These are phyloP conservation scores for Odocoileus virginianus DNA, from an alignment of 2,113 vertebrate species.

Conservation along the genomic window DNA sequence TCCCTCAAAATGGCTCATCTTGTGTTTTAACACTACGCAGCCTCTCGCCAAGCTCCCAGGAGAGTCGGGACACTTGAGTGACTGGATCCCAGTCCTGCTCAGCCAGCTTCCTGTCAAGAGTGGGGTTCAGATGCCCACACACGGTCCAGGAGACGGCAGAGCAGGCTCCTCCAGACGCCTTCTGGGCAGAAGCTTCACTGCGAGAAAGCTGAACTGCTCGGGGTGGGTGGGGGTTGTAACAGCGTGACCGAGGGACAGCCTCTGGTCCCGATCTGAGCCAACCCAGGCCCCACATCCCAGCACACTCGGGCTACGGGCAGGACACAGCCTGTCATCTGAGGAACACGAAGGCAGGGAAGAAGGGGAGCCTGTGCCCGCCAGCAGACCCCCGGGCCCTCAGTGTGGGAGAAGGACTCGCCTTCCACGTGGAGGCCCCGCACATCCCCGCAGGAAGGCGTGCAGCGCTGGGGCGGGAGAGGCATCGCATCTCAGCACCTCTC, in stretches of 20 bases:
- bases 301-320: not conserved
- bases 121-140: not conserved
- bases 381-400: not conserved
- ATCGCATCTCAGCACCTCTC: not conserved
- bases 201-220: not conserved
- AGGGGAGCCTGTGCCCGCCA: rapidly evolving
- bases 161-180: rapidly evolving
- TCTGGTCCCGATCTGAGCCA: not conserved
- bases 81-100: not conserved
- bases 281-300: not conserved
- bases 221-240: not conserved
- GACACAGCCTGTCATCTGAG: not conserved
- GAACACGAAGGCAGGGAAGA: too few species aligned
- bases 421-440: not conserved
- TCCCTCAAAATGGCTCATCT: not conserved
- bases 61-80: not conserved
- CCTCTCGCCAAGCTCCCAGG: not conserved
- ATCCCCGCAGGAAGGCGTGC: not conserved
- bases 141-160: rapidly evolving
- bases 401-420: rapidly evolving
- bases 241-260: not conserved
- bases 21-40: not conserved
- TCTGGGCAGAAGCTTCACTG: not conserved
- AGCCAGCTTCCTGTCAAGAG: not conserved
- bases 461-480: rapidly evolving